Conservation (phyloP, 2,113 vertebrate species). For the Numenius arquata region DNA sequence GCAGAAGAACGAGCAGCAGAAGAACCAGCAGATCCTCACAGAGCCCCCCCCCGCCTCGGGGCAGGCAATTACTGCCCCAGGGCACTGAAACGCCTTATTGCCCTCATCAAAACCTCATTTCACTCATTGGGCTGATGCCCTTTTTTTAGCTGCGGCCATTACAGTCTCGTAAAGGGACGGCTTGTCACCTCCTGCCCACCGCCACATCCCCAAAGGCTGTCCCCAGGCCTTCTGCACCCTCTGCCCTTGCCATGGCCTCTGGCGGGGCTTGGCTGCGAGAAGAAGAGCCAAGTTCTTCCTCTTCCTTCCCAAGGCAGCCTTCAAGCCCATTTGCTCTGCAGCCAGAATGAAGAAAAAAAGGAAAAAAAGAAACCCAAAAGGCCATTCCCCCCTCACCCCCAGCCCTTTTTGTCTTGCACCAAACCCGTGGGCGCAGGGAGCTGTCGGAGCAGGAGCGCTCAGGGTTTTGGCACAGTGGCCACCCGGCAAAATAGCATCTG, state of each 20-base stretch:
- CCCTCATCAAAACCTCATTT: neutral
- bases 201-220: neutral
- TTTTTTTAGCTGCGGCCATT: neutral
- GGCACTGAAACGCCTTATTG: neutral
- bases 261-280: neutral
- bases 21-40: neutral
- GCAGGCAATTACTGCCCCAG: neutral
- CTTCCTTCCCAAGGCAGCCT: neutral
- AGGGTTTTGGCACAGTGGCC: neutral
- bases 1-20: neutral
- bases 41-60: neutral
- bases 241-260: neutral
- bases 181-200: neutral
- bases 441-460: neutral
- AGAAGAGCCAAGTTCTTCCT: neutral
- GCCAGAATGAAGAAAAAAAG: neutral
- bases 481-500: neutral
- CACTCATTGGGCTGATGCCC: neutral
- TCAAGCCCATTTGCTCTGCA: neutral
- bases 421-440: fast-evolving
- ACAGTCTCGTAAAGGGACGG: neutral
- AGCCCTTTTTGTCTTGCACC: neutral
- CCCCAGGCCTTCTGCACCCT: neutral
- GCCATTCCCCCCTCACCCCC: fast-evolving
- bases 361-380: neutral